Evolutionary conservation across 2,113 vertebrate genomes (phyloP), one percentile per base, ranked within the genome.

Genomic region (Ellobius talpinus): DNA sequence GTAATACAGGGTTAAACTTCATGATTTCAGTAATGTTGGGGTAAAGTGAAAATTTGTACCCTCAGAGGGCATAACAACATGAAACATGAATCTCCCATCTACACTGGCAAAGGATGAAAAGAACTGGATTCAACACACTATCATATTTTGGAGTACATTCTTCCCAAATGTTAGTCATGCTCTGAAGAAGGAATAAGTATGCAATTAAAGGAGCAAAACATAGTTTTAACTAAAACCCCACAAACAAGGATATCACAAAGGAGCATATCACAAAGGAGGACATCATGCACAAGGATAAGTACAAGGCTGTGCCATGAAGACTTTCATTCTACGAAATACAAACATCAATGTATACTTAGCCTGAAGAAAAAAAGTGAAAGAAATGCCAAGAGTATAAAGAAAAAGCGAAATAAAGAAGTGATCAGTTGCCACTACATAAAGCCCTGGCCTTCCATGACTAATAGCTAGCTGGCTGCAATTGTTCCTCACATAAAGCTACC

Each of bases 31-130:
- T 88, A 93, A 92, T 1, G 50, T 86, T 90, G 4, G 21, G 65
- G 70, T 50, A 81, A 92, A 89, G 65, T 68, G 79, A 61, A 85
- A 89, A 58, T 61, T 14, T 47, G 68, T 77, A 93, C 93, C 85
- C 52, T 72, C 3, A 29, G 52, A 93, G 36, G 58, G 11, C 17
- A 4, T 78, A 92, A 90, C 9, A 21, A 58, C 58, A 58, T 58
- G 58, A 58, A 58, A 58, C 58, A 58, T 21, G 58, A 58, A 58
- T 58, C 58, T 21, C 58, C 19, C 58, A 58, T 58, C 19, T 58
- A 58, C 58, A 58, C 19, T 65, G 61, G 63, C 68, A 87, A 14
- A 68, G 11, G 63, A 50, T 65, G 39, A 16, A 68, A 47, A 47
- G 58, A 68, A 21, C 63, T 86, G 68, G 63, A 50, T 58, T 45